Percentiles rank a stretch among this genome's conserved stretches.
phyloP scores from a whole-genome alignment of 2,113 vertebrate genomes.

The Phaethornis superciliosus region DNA sequence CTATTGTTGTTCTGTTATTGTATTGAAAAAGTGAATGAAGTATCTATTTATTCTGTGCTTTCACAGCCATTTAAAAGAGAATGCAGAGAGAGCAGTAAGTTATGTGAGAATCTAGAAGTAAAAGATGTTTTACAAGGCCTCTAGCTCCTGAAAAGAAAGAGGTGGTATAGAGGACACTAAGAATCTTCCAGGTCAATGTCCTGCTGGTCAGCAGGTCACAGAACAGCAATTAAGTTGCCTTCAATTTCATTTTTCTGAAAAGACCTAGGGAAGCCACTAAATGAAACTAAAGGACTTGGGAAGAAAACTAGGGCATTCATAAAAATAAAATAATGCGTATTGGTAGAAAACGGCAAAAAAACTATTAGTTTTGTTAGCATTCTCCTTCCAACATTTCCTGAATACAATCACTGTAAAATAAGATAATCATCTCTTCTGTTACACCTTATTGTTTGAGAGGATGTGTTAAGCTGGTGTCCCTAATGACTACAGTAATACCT shows the following conservation, averaged over 20 bases:
- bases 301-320: conserved; percentile 16
- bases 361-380: background rate
- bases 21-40: conserved; percentile 48
- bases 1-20: conserved; percentile 53
- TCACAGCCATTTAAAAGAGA: conserved; percentile 65
- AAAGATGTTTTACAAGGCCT: conserved; percentile 54
- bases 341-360: conserved; percentile 5
- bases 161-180: conserved; percentile 22
- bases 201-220: conserved; percentile 65
- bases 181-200: conserved; percentile 61
- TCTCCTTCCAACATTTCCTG: conserved; percentile 6
- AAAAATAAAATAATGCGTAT: background rate
- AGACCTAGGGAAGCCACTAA: background rate
- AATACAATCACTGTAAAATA: conserved; percentile 12
- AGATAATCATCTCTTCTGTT: conserved; percentile 37
- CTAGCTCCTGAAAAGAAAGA: conserved; percentile 54
- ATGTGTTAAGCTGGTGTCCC: conserved; percentile 42
- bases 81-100: conserved; percentile 44
- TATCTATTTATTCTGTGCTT: conserved; percentile 55
- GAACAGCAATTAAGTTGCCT: conserved; percentile 62
- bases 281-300: background rate
- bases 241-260: conserved; percentile 42
- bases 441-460: conserved; percentile 46
- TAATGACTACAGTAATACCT: conserved; percentile 66
- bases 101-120: conserved; percentile 53